Percentiles rank a stretch among this genome's conserved stretches.
These are phyloP conservation scores for Holcopasites calliopsidis DNA, from an alignment of 1,140 invertebrate species.

Conservation along the genomic window DNA sequence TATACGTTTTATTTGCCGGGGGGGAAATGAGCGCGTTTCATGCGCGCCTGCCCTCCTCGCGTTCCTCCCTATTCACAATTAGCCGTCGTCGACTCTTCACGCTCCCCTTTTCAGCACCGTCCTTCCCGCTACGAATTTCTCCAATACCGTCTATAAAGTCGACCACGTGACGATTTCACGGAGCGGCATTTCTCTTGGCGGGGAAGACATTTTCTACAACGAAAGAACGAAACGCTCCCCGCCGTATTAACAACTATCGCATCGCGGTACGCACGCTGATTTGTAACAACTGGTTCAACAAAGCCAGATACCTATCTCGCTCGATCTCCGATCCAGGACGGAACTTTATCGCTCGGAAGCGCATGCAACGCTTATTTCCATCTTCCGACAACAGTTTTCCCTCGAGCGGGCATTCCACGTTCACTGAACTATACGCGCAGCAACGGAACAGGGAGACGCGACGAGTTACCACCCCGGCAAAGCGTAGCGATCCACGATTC, in stretches of 20 bases:
- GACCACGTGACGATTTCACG: too few relatives aligned
- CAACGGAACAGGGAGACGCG: not conserved
- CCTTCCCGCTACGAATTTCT: not conserved
- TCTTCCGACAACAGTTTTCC: not conserved
- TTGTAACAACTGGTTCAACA: too few relatives aligned
- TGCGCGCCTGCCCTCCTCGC: constrained; percentile 28
- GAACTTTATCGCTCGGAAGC: too few relatives aligned
- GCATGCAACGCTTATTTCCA: too few relatives aligned
- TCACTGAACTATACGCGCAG: not conserved
- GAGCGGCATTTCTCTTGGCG: too few relatives aligned
- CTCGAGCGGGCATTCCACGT: not conserved
- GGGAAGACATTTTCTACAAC: too few relatives aligned
- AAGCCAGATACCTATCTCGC: too few relatives aligned
- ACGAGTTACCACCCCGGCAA: too few relatives aligned
- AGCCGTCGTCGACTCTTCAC: not conserved
- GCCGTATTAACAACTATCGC: too few relatives aligned
- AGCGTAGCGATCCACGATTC: constrained; percentile 15
- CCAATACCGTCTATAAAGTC: not conserved
- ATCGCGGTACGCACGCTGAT: too few relatives aligned
- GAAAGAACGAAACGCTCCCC: too few relatives aligned
- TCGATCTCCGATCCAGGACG: too few relatives aligned
- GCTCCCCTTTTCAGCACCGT: not conserved
- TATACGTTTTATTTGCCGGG: constrained; percentile 37
- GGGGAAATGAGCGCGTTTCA: constrained; percentile 38
- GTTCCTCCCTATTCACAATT: constrained; percentile 7